Percentiles rank a stretch among this genome's conserved stretches.
These are phyloP conservation scores for Ophioninae sp. DNA, from an alignment of 2,888 invertebrate species.

Conservation along the genomic window DNA sequence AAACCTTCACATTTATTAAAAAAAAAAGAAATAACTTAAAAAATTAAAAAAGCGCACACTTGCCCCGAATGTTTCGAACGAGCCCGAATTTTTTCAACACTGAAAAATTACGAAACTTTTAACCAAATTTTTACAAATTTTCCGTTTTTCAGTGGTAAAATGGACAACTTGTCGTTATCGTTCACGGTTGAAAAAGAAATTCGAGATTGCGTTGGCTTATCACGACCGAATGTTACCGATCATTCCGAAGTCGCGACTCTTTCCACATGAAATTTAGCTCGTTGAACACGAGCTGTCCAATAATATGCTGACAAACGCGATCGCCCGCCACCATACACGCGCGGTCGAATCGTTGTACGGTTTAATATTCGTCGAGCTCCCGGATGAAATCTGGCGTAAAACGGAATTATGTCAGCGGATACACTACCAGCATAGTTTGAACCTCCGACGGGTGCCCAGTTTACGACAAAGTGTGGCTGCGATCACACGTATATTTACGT, in stretches of 20 bases:
- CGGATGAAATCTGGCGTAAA: conserved; percentile 28
- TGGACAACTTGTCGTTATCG: no score
- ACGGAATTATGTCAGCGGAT: conserved; percentile 31
- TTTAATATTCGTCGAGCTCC: conserved; percentile 37
- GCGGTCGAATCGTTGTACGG: conserved; percentile 15
- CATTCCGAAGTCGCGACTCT: neutral
- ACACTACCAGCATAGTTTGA: conserved; percentile 31
- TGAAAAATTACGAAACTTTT: no score
- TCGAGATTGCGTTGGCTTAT: neutral
- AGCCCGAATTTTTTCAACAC: no score
- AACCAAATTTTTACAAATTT: no score
- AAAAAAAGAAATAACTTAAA: no score
- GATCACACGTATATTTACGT: conserved; percentile 10
- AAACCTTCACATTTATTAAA: no score
- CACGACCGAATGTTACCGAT: neutral
- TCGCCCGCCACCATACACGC: neutral
- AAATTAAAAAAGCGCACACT: no score
- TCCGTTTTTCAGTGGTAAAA: neutral
- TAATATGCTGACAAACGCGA: conserved; percentile 11
- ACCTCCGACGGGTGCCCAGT: conserved; percentile 34
- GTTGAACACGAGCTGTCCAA: neutral
- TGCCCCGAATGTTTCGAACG: no score
- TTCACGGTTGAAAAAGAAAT: neutral
- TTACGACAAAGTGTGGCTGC: conserved; percentile 51
- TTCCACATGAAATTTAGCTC: neutral